Evolutionary conservation across 2,888 invertebrate genomes (phyloP), one percentile per base, ranked within the genome.

Genomic region (Steinernema scapterisci): DNA sequence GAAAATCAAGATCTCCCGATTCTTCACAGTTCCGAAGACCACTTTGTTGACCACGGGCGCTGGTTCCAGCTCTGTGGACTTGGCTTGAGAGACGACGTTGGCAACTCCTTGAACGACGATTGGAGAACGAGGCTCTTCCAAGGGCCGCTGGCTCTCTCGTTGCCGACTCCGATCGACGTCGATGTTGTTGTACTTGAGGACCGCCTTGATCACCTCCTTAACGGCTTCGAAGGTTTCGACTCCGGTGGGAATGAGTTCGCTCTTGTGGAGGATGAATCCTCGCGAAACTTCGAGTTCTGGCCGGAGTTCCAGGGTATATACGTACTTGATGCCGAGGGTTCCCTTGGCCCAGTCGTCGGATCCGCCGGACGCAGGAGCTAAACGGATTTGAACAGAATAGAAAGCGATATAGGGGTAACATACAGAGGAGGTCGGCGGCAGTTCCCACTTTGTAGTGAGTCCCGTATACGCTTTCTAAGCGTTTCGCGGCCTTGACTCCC

Each of bases 281-380:
- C 84, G 83, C 23, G 84, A 84, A 23, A 84, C 85, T 71, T 86
- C 83, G 75, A 82, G 77, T 71, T 84, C 79, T 11, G 86, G 86
- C 11, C 86, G 77, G 38, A 86, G 77, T 44, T 86, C 86, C 38
- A 86, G 82, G 21, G 87, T 75, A 71, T 85, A 86, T 13, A 86
- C 86, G 73, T 86, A 86, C 75, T 87, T 86, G 27, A 84, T 82
- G 19, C 81, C 79, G 76, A 86, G 73, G 25, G 78, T 83, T 21
- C 83, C 83, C 71, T 86, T 86, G 3, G 86, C 86, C 86, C 86
- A 86, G 51, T 86, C 86, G 56, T 86, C 86, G 0, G 85, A 86
- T 0, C 86, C 86, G 6, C 86, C 86, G 21, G 86, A 81, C 5
- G 86, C 86, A 1, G 80, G 79, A 6, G 73, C 78, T 78, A 54